phyloP scores from a whole-genome alignment of 2,113 vertebrate species.

The Hemibagrus wyckioides region DNA sequence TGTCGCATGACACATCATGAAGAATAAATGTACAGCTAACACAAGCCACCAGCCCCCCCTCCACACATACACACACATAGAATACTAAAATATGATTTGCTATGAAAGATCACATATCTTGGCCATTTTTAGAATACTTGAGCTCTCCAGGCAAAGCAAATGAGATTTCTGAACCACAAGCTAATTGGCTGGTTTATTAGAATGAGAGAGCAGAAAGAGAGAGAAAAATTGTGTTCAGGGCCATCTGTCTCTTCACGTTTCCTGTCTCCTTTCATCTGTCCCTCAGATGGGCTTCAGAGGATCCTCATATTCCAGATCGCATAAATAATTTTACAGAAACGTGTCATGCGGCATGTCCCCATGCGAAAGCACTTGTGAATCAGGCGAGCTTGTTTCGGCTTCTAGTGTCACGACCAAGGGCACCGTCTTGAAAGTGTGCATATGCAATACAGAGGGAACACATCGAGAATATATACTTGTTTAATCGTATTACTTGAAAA shows the following conservation, averaged over 20 bases:
- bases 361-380: not conserved
- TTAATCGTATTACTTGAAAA: too few relatives aligned
- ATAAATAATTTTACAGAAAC: not conserved
- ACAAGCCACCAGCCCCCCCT: too few relatives aligned
- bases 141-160: not conserved
- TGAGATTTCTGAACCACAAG: constrained; percentile 2
- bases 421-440: not conserved
- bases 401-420: not conserved
- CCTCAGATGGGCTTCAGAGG: constrained; percentile 2
- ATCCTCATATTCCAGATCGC: constrained; percentile 1
- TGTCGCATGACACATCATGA: too few relatives aligned
- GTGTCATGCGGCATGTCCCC: not conserved
- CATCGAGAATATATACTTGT: not conserved
- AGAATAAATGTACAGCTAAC: too few relatives aligned
- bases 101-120: not conserved
- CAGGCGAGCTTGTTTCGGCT: not conserved
- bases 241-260: constrained; percentile 18
- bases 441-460: not conserved
- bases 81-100: too few relatives aligned
- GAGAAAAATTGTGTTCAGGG: not conserved
- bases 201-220: not conserved
- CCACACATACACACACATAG: too few relatives aligned
- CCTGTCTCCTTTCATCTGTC: constrained; percentile 12
- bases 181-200: constrained; percentile 2
- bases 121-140: constrained; percentile 6